These are phyloP conservation scores for Drepana falcataria DNA, from an alignment of 2,888 invertebrate species.

Conservation along the genomic window DNA sequence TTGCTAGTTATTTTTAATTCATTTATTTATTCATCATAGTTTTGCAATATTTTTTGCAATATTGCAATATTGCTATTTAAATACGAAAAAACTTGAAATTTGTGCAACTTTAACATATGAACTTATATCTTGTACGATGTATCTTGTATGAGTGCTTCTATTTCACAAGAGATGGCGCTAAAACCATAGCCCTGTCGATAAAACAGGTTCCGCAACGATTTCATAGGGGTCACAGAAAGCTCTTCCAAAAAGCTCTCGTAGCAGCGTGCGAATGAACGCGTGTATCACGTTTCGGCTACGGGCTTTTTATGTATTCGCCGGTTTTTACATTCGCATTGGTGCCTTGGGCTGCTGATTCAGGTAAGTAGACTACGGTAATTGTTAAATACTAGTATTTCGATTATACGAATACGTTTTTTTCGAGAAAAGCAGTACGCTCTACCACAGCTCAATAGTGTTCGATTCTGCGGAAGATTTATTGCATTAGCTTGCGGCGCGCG, in stretches of 20 bases:
- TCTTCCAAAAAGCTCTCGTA: slow-evolving; percentile 26
- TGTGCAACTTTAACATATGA: background rate
- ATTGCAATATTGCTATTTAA: too few species aligned
- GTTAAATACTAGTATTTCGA: background rate
- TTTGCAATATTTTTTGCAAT: too few species aligned
- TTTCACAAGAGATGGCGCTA: slow-evolving; percentile 48
- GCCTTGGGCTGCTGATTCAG: background rate
- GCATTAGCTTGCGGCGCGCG: slow-evolving; percentile 1
- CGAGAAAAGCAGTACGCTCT: background rate
- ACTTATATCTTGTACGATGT: slow-evolving; percentile 5
- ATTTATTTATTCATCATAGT: too few species aligned
- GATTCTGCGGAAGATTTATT: slow-evolving; percentile 3
- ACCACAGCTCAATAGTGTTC: background rate
- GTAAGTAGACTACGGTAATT: background rate
- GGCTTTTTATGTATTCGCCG: background rate
- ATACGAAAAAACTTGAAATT: too few species aligned
- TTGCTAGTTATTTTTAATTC: background rate
- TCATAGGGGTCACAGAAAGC: slow-evolving; percentile 18
- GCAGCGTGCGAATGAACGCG: slow-evolving; percentile 15
- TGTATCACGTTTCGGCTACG: slow-evolving; percentile 1
- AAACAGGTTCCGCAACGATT: slow-evolving; percentile 18
- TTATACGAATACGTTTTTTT: background rate
- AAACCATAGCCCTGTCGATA: slow-evolving; percentile 9
- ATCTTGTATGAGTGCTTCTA: slow-evolving; percentile 24
- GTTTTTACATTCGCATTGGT: background rate